These are phyloP conservation scores for Eumeta japonica DNA, from an alignment of 1,140 invertebrate species.

Conservation along the genomic window DNA sequence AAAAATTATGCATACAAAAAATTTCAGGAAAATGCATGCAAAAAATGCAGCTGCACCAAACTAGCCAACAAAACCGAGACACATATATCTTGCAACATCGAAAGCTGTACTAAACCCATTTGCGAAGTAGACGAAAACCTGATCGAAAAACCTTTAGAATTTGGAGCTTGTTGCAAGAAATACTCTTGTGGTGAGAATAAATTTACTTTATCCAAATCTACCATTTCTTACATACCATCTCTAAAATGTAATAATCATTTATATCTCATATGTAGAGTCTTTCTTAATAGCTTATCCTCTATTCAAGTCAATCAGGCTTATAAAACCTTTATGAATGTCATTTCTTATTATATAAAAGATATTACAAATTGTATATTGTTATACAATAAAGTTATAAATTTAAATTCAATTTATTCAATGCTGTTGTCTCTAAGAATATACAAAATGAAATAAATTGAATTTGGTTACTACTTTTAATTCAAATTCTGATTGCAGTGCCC, in stretches of 20 bases:
- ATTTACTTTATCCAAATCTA: too few species aligned
- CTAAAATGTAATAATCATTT: too few species aligned
- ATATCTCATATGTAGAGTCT: too few species aligned
- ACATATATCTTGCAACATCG: slow-evolving; percentile 59
- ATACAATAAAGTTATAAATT: too few species aligned
- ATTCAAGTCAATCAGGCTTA: too few species aligned
- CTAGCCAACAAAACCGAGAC: slow-evolving; percentile 18
- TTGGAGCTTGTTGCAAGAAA: slow-evolving; percentile 67
- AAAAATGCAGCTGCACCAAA: slow-evolving; percentile 68
- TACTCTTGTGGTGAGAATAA: slow-evolving; percentile 69
- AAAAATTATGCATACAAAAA: too few species aligned
- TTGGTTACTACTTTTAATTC: background rate
- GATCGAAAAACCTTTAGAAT: slow-evolving; percentile 51
- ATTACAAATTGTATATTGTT: too few species aligned
- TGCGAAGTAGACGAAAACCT: slow-evolving; percentile 58
- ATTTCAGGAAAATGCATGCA: slow-evolving; percentile 71
- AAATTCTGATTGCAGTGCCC: slow-evolving; percentile 43
- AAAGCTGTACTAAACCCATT: slow-evolving; percentile 61
- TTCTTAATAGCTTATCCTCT: too few species aligned
- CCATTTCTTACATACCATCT: too few species aligned
- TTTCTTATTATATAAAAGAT: too few species aligned
- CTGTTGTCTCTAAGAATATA: background rate
- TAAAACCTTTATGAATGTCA: too few species aligned
- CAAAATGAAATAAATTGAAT: background rate
- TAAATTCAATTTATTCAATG: background rate